These are phyloP conservation scores for Pholis gunnellus DNA, from an alignment of 2,113 vertebrate genomes.

Conservation along the genomic window DNA sequence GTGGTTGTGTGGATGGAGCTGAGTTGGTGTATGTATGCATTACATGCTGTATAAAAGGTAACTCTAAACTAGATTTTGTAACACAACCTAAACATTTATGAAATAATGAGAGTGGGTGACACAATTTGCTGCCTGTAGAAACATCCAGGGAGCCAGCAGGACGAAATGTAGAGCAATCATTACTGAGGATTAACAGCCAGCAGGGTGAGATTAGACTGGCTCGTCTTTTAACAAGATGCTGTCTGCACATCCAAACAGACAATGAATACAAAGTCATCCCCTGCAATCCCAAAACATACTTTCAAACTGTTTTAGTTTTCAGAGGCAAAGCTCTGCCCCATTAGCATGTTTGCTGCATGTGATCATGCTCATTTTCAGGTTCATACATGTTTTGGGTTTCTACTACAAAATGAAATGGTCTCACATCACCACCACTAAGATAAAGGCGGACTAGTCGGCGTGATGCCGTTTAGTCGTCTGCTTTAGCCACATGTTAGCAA, in stretches of 20 bases:
- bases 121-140: neutral
- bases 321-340: neutral
- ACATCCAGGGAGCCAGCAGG: neutral
- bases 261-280: neutral
- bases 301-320: neutral
- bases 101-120: neutral
- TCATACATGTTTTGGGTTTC: no score
- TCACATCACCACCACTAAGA: no score
- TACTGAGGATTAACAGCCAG: slow-evolving; percentile 44
- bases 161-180: slow-evolving; percentile 42
- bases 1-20: neutral
- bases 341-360: no score
- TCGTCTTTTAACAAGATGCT: slow-evolving; percentile 2
- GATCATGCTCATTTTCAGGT: no score
- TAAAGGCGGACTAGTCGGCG: no score
- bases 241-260: neutral
- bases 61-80: neutral
- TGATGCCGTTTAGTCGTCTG: no score
- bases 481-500: no score
- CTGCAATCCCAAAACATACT: neutral
- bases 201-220: slow-evolving; percentile 24
- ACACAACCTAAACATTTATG: neutral
- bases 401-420: no score
- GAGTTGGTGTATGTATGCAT: neutral
- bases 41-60: neutral